Percentiles rank a stretch among this genome's conserved stretches.
Conservation (phyloP, 1,140 invertebrate genomes). For the Rhyzopertha dominica region DNA sequence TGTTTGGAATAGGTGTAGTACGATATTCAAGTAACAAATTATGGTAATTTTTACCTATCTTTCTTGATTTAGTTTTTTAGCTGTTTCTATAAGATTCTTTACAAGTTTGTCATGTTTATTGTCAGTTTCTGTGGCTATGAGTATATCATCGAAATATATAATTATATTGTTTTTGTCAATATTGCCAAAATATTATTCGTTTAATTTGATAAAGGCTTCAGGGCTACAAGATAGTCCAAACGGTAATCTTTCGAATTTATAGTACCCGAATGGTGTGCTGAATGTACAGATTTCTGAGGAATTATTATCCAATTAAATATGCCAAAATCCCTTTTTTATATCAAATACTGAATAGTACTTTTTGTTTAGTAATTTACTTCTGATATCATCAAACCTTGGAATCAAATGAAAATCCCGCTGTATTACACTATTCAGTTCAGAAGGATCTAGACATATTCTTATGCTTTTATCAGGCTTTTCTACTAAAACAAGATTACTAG, state of each 20-base stretch:
- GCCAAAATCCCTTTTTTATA: slow-evolving; percentile 27
- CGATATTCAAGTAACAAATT: no score
- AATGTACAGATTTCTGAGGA: slow-evolving; percentile 29
- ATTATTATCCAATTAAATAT: slow-evolving; percentile 23
- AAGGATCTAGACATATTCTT: slow-evolving; percentile 24
- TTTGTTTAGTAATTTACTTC: slow-evolving; percentile 16
- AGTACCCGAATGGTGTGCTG: slow-evolving; percentile 37
- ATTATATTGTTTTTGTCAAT: slow-evolving; percentile 27
- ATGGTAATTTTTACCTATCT: slow-evolving; percentile 44
- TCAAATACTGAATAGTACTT: slow-evolving; percentile 26
- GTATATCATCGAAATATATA: slow-evolving; percentile 42
- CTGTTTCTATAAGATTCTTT: slow-evolving; percentile 38
- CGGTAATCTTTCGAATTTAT: slow-evolving; percentile 37
- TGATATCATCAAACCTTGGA: slow-evolving; percentile 20
- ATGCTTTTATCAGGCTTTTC: slow-evolving; percentile 19
- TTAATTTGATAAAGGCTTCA: slow-evolving; percentile 33
- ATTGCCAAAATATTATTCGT: no score
- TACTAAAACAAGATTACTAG: slow-evolving; percentile 21
- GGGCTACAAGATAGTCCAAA: slow-evolving; percentile 34
- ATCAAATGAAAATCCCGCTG: slow-evolving; percentile 18
- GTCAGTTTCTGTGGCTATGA: slow-evolving; percentile 22
- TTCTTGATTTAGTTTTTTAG: slow-evolving; percentile 36
- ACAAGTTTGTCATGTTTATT: no score
- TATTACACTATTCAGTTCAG: slow-evolving; percentile 23
- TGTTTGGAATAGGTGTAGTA: no score